These are phyloP conservation scores for Acromyrmex charruanus DNA, from an alignment of 1,140 invertebrate species.

Conservation along the genomic window DNA sequence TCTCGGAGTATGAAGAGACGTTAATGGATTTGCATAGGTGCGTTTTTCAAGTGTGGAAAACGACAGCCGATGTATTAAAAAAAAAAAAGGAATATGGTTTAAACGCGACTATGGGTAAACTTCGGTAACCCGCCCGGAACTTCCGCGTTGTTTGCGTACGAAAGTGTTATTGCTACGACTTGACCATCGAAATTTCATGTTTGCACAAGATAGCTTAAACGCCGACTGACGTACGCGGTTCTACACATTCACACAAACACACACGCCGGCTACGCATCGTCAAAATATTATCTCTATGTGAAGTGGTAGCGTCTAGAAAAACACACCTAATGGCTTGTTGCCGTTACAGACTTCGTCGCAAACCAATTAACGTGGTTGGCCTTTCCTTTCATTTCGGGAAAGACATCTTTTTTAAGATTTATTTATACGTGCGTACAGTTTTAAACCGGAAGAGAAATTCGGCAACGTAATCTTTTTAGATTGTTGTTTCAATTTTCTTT, in stretches of 20 bases:
- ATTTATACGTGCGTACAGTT: background rate
- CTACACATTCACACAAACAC: background rate
- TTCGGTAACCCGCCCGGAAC: conserved; percentile 29
- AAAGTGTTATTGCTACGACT: conserved; percentile 58
- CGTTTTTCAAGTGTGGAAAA: conserved; percentile 21
- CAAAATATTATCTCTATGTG: conserved; percentile 71
- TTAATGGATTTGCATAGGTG: conserved; percentile 60
- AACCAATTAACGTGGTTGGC: conserved; percentile 62
- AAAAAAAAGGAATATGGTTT: background rate
- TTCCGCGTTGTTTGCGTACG: conserved; percentile 66
- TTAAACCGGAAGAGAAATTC: background rate
- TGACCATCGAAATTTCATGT: conserved; percentile 61
- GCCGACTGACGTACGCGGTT: conserved; percentile 32
- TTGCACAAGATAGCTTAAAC: conserved; percentile 58
- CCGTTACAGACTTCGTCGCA: conserved; percentile 56
- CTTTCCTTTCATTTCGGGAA: conserved; percentile 3
- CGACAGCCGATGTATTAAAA: background rate
- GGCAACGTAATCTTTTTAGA: background rate
- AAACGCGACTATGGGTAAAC: conserved; percentile 33
- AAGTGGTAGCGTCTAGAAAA: conserved; percentile 64
- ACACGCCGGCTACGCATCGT: background rate
- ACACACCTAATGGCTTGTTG: conserved; percentile 67
- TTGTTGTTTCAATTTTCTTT: background rate
- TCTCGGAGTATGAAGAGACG: background rate
- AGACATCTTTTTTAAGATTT: conserved; percentile 4